Base-by-base conservation (phyloP, 2,797 vertebrate genomes). In the Pipistrellus pipistrellus region DNA sequence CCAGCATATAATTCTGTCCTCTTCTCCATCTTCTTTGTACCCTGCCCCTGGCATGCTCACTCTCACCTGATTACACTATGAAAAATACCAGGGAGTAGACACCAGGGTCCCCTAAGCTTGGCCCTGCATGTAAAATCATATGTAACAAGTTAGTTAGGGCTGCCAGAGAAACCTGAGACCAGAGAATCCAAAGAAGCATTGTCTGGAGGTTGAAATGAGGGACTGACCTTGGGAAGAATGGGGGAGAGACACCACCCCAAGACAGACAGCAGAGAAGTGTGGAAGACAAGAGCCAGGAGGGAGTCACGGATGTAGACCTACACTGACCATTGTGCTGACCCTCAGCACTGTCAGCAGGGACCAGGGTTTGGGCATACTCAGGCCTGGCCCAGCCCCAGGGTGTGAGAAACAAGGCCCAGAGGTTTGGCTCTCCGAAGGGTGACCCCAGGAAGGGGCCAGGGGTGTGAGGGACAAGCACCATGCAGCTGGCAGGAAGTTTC, bases 371-470 rank as follows among this genome's bases (percentile, higher is more conserved):
- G 62, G 55, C 77, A 95, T 91, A 68, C 46, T 94, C 81, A 73
- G 51, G 83, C 82, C 94, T 97, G 95, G 96, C 97, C 55, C 72
- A 92, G 90, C 8, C 95, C 96, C 97, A 97, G 85, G 88, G 96
- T 97, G 96, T 91, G 27, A 97, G 91, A 95, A 96, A 97, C 96
- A 95, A 94, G 82, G 77, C 44, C 94, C 97, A 97, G 97, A 94
- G 85, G 73, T 89, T 96, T 97, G 94, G 62, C 71, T 90, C 7
- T 93, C 76, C 83, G 62, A 95, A 86, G 62, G 59, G 75, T 83
- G 85, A 94, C 90, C 85, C 85, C 51, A 88, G 93, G 80, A 94
- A 96, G 72, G 75, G 71, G 27, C 51, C 64, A 68, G 9, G n/a
- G 10, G 55, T 97, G 90, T 95, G 83, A 93, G 64, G 75, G 86